Conservation (phyloP, 1,140 invertebrate species). For the Drosophila bocqueti region DNA sequence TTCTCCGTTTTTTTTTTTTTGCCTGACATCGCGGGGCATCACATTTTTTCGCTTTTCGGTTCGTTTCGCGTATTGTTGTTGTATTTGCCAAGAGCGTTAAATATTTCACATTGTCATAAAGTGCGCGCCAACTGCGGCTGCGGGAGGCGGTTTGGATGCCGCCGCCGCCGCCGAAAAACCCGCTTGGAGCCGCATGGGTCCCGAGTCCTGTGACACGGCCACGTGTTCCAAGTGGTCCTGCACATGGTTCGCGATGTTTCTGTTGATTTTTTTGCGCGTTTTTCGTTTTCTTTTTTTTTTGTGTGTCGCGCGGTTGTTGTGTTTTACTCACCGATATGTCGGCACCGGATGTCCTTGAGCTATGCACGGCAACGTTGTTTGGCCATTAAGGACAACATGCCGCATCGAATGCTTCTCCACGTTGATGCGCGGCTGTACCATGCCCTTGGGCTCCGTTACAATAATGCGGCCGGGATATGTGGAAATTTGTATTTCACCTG, state of each 20-base stretch:
- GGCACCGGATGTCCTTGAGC: constrained; percentile 92
- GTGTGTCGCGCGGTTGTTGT: constrained; percentile 34
- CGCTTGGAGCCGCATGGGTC: constrained; percentile 8
- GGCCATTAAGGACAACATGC: constrained; percentile 89
- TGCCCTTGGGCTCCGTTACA: constrained; percentile 90
- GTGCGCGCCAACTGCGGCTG: constrained; percentile 59
- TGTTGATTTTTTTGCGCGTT: constrained; percentile 33
- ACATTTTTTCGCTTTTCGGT: constrained; percentile 25
- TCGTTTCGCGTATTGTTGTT: constrained; percentile 24
- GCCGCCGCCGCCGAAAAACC: constrained; percentile 9
- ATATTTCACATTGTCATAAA: constrained; percentile 81
- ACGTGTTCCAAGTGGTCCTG: constrained; percentile 51
- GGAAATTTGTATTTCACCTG: constrained; percentile 88
- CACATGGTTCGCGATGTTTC: constrained; percentile 31
- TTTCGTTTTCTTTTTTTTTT: constrained; percentile 10
- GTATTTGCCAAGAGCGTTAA: constrained; percentile 61
- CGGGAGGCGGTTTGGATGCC: constrained; percentile 17
- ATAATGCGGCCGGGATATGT: constrained; percentile 88
- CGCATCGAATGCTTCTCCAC: constrained; percentile 89
- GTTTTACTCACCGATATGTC: constrained; percentile 88
- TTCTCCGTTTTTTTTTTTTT: constrained; percentile 22
- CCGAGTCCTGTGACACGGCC: constrained; percentile 53
- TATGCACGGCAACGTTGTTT: constrained; percentile 90
- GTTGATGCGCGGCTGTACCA: constrained; percentile 89
- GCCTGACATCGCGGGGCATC: constrained; percentile 24